Base-by-base conservation (phyloP, 2,888 invertebrate genomes). In the Melanargia galathea region DNA sequence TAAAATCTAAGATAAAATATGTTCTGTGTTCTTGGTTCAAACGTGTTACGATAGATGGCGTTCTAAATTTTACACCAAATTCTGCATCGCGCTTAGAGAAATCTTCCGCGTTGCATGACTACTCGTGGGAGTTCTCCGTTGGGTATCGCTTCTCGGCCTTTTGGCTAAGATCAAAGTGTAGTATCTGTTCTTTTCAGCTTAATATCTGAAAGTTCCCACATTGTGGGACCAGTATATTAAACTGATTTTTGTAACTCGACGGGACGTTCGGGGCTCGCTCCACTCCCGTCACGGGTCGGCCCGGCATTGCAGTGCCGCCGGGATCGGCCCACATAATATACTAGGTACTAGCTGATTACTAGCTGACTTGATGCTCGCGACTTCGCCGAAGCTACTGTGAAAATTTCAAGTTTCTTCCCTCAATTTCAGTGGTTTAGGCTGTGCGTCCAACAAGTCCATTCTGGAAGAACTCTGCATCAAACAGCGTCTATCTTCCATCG, bases 181-280 rank as follows among this genome's bases (percentile, higher is more conserved):
- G 51, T 51, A 51, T 51, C 51, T 51, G 51, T 51, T 51, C 51
- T 51, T 51, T 51, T 51, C 51, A 51, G 51, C 51, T 51, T 51
- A 51, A 51, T 51, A 51, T 51, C 51, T 51, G 51, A 51, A 51
- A 51, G 51, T 51, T 51, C 51, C 51, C 51, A n/a, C 51, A 51
- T 16, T 51, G 51, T n/a, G 51, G 51, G 51, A 51, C 51, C 51
- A 51, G 51, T 51, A 51, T 51, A 51, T 51, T 51, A 51, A 51
- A 51, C 51, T 51, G 51, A 51, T 51, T 51, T 51, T 51, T 51
- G 51, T 33, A n/a, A 33, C 2, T n/a, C 33, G 51, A 51, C 51
- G 51, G 51, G 51, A 51, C 33, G 51, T 51, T 51, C 51, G 51
- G 51, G 51, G 51, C 51, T 51, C 51, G 51, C 51, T 51, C 51